These are phyloP conservation scores for Girardinus metallicus DNA, from an alignment of 2,797 vertebrate species.

Conservation along the genomic window DNA sequence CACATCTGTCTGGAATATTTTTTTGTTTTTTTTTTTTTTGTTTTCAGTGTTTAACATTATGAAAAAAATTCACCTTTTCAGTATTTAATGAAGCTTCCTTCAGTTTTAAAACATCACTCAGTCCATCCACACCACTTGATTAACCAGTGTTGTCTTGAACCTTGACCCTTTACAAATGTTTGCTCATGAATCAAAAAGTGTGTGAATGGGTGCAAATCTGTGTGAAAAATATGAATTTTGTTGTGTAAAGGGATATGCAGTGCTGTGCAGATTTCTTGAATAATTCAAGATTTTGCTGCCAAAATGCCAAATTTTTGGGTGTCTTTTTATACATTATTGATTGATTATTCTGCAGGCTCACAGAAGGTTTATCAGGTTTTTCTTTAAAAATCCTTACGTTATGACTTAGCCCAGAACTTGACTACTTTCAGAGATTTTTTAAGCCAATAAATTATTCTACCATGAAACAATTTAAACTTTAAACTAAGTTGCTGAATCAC, in stretches of 20 bases:
- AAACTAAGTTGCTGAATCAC: not conserved
- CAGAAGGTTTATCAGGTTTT: not conserved
- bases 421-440: not conserved
- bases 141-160: conserved; percentile 42
- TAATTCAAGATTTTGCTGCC: not conserved
- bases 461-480: not conserved
- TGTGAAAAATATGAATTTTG: conserved; percentile 22
- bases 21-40: conserved; percentile 47
- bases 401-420: not conserved
- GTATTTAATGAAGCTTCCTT: conserved; percentile 25
- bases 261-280: not conserved
- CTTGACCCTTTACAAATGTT: conserved; percentile 36
- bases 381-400: not conserved
- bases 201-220: conserved; percentile 33
- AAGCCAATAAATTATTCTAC: not conserved
- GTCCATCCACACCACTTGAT: conserved; percentile 34
- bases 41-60: conserved; percentile 42
- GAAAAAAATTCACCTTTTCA: conserved; percentile 25
- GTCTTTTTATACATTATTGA: not conserved
- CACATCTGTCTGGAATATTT: conserved; percentile 76
- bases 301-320: not conserved
- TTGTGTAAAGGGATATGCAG: not conserved
- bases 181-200: conserved; percentile 17
- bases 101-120: conserved; percentile 31
- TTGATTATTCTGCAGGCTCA: not conserved